phyloP scores from a whole-genome alignment of 2,113 vertebrate species.

The Vombatus ursinus region DNA sequence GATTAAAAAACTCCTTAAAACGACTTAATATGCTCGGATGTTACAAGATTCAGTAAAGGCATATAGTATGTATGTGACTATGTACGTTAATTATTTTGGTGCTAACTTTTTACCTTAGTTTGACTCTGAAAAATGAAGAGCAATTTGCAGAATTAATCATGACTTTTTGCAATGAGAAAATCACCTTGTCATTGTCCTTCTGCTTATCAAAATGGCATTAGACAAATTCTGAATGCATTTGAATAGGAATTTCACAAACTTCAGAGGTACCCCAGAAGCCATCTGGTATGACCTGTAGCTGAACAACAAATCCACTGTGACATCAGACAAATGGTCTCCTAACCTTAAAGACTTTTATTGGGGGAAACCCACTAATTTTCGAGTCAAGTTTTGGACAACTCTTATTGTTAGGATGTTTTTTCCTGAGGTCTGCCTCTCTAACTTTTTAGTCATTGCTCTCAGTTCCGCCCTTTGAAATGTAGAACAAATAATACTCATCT shows the following conservation, averaged over 20 bases:
- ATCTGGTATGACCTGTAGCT: background rate
- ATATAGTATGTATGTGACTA: no score
- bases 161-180: background rate
- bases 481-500: background rate
- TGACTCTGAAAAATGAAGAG: background rate
- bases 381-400: background rate
- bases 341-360: background rate
- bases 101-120: background rate
- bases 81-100: background rate
- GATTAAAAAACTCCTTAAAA: background rate
- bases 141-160: background rate
- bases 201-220: background rate
- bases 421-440: background rate
- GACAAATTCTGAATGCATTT: background rate
- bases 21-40: no score
- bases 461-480: background rate
- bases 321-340: background rate
- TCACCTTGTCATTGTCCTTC: background rate
- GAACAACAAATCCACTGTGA: background rate
- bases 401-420: background rate
- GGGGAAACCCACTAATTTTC: background rate
- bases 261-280: background rate
- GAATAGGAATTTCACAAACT: background rate
- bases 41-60: no score
- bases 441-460: background rate